Conservation (phyloP, 2,888 invertebrate genomes). For the Ennomos quercinarius region DNA sequence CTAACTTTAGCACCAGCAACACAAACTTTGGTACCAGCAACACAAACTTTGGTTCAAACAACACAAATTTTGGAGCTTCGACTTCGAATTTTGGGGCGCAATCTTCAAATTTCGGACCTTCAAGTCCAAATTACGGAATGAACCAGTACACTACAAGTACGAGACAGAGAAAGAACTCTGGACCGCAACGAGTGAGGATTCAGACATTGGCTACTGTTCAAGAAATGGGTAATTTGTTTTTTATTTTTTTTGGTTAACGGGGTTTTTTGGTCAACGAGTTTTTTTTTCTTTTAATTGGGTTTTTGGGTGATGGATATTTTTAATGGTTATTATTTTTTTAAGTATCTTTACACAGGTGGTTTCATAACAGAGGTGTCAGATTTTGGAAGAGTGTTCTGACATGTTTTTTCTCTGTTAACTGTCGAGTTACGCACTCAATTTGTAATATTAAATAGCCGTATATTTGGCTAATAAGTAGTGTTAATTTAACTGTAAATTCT, state of each 20-base stretch:
- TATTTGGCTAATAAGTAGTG: no score
- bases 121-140: conserved; percentile 40
- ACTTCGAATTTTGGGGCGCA: conserved; percentile 5
- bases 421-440: no score
- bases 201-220: conserved; percentile 88
- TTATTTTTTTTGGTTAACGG: conserved; percentile 31
- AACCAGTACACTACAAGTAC: conserved; percentile 51
- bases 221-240: conserved; percentile 88
- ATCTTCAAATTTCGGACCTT: conserved; percentile 9
- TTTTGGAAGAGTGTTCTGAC: no score
- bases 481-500: no score
- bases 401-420: no score
- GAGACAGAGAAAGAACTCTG: conserved; percentile 85
- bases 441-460: no score
- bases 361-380: no score
- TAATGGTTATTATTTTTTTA: no score
- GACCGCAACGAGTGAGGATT: conserved; percentile 78
- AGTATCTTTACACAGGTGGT: no score
- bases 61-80: conserved; percentile 4
- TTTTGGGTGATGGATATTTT: no score
- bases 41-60: conserved; percentile 6
- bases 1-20: conserved; percentile 4
- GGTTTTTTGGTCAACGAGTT: no score
- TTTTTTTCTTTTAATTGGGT: no score
- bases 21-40: conserved; percentile 3